Evolutionary conservation across 2,797 vertebrate species (phyloP).

Genomic region (Microctenopoma stevenorrisi): DNA sequence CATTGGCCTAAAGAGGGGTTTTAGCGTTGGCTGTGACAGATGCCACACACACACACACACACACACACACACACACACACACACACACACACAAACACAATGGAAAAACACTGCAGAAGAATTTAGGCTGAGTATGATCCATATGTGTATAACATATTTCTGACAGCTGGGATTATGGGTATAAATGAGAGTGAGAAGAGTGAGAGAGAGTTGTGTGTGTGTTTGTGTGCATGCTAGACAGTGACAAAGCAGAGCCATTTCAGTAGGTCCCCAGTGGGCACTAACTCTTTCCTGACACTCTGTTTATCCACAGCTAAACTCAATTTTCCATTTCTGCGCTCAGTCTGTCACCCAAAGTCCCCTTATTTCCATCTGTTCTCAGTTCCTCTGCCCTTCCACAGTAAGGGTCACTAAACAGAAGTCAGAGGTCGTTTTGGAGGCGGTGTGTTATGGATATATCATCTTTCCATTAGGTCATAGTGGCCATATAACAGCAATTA

Average conservation of each 20-base stretch:
- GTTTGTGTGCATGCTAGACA: constrained; percentile 49
- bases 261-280: constrained; percentile 46
- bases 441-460: constrained; percentile 8
- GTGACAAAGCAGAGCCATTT: constrained; percentile 64
- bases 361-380: neutral
- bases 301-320: neutral
- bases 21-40: constrained; percentile 65
- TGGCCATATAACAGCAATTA: constrained; percentile 32
- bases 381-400: constrained; percentile 1
- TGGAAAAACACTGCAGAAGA: constrained; percentile 51
- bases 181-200: constrained; percentile 51
- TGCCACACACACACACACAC: constrained; percentile 46
- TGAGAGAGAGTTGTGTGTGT: neutral
- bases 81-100: constrained; percentile 13
- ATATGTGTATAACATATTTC: constrained; percentile 68
- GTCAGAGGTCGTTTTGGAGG: constrained; percentile 32
- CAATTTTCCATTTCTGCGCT: constrained; percentile 1
- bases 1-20: constrained; percentile 69
- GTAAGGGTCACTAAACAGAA: constrained; percentile 44
- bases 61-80: constrained; percentile 20
- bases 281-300: constrained; percentile 41
- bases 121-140: constrained; percentile 69
- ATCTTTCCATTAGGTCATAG: constrained; percentile 23
- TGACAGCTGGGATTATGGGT: constrained; percentile 76
- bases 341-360: neutral